Conservation (phyloP, 1,140 invertebrate species). For the Hypsibius dujardini region DNA sequence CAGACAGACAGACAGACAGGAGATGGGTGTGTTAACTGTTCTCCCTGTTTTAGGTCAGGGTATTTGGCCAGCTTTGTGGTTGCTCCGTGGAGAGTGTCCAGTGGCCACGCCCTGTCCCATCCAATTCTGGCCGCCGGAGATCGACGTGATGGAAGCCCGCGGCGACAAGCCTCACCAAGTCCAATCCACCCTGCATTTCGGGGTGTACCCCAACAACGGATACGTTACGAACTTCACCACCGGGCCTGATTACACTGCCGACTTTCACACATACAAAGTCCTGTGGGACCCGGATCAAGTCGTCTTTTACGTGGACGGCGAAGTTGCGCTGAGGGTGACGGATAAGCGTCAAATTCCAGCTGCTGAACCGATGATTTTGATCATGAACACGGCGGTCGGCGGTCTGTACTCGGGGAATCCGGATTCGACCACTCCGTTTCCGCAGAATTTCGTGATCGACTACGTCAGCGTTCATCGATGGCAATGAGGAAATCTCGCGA, state of each 20-base stretch:
- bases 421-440: not conserved
- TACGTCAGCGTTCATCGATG: slow-evolving; percentile 9
- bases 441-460: not conserved
- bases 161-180: slow-evolving; percentile 1
- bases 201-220: not conserved
- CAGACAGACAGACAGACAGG: no score
- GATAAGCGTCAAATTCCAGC: not conserved
- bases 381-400: slow-evolving; percentile 10
- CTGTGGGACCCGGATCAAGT: slow-evolving; percentile 8
- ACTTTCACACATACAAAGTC: slow-evolving; percentile 16
- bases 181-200: not conserved
- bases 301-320: not conserved
- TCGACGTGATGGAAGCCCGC: slow-evolving; percentile 13
- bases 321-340: not conserved
- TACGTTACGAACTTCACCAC: not conserved
- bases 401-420: not conserved
- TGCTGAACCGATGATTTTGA: not conserved
- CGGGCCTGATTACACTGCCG: not conserved
- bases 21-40: no score
- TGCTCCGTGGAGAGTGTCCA: not conserved
- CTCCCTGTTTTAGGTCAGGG: not conserved
- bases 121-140: slow-evolving; percentile 6
- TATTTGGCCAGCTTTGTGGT: slow-evolving; percentile 7
- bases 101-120: not conserved
- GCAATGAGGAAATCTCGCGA: not conserved